Conservation (phyloP, 1,140 invertebrate species). For the Penaeus chinensis region DNA sequence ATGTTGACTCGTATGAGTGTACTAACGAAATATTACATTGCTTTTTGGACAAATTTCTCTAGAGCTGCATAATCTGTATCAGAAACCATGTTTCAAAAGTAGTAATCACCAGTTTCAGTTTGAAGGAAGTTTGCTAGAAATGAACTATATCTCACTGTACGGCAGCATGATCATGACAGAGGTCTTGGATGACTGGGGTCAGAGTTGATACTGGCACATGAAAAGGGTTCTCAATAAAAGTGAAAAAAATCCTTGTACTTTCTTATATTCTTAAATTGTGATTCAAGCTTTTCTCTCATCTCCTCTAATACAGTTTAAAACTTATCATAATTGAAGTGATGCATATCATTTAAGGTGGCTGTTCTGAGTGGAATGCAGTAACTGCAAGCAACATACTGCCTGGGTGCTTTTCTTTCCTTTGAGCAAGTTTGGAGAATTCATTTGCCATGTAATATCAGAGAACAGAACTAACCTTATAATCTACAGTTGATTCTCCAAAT, state of each 20-base stretch:
- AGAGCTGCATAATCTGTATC: no score
- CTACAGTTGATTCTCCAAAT: no score
- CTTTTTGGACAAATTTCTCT: no score
- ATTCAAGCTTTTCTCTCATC: slow-evolving; percentile 25
- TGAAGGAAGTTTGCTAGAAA: no score
- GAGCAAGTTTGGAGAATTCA: slow-evolving; percentile 29
- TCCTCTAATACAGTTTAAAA: slow-evolving; percentile 10
- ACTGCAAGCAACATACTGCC: slow-evolving; percentile 35
- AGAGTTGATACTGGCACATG: slow-evolving; percentile 27
- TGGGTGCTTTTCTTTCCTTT: slow-evolving; percentile 16
- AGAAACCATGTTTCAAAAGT: no score
- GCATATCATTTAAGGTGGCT: slow-evolving; percentile 28
- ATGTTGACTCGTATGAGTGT: no score
- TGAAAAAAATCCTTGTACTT: slow-evolving; percentile 15
- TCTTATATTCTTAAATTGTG: slow-evolving; percentile 1
- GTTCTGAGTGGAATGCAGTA: slow-evolving; percentile 22
- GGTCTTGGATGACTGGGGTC: slow-evolving; percentile 23
- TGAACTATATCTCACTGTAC: slow-evolving; percentile 33
- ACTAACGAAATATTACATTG: no score
- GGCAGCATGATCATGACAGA: slow-evolving; percentile 33
- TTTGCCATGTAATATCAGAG: slow-evolving; percentile 20
- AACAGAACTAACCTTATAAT: slow-evolving; percentile 2
- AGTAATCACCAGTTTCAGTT: no score
- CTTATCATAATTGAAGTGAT: slow-evolving; percentile 6
- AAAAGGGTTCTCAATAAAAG: slow-evolving; percentile 27